Evolutionary conservation across 2,113 vertebrate species (phyloP).

Genomic region (Promerops cafer): DNA sequence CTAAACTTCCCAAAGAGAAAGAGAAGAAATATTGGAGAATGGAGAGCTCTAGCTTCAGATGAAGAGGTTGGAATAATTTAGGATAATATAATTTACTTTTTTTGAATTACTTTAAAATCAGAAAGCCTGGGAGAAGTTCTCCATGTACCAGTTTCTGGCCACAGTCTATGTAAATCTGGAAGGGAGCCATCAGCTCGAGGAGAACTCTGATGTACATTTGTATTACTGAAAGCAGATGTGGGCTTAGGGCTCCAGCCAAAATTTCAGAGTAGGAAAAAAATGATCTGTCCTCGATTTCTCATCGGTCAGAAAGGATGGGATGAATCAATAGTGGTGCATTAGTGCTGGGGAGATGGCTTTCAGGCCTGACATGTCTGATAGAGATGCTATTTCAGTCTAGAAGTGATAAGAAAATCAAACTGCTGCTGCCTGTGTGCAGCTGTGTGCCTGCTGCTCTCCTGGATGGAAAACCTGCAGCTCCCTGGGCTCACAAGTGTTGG

Average conservation of each 20-base stretch:
- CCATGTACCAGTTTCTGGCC: not conserved
- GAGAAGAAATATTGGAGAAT: not conserved
- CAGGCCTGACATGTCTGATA: not conserved
- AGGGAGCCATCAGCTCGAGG: not conserved
- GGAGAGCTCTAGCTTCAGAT: not conserved
- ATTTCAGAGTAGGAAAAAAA: not conserved
- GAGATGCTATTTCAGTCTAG: not conserved
- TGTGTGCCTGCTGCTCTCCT: not conserved
- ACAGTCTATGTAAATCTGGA: not conserved
- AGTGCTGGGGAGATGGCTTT: not conserved
- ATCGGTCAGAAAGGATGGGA: not conserved
- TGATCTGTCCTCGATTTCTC: not conserved
- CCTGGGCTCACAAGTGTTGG: not conserved
- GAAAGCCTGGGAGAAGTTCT: not conserved
- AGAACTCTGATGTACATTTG: not conserved
- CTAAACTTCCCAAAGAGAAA: not conserved
- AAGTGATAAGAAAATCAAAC: not conserved
- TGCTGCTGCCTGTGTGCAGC: not conserved
- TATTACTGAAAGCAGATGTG: not conserved
- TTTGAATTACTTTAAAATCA: not conserved
- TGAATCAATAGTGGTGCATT: not conserved
- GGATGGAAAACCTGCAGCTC: not conserved
- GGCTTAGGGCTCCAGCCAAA: not conserved
- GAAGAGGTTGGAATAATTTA: not conserved
- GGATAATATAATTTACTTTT: not conserved